These are phyloP conservation scores for Philereme vetulata DNA, from an alignment of 2,888 invertebrate species.

Conservation along the genomic window DNA sequence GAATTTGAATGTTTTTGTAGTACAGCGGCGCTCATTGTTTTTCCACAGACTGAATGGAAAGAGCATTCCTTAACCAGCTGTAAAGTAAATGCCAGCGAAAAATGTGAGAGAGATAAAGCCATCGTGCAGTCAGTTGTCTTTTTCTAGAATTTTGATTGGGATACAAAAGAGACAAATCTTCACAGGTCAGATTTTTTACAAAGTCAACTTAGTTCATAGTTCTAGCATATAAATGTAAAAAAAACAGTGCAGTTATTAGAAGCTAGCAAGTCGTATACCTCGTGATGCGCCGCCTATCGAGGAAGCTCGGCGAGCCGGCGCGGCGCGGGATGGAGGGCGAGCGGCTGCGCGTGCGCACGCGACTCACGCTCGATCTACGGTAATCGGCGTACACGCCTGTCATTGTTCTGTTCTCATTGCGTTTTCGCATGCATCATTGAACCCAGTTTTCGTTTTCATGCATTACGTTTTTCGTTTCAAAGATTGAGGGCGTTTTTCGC, in stretches of 20 bases:
- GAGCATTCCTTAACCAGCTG: no score
- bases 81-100: no score
- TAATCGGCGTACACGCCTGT: conserved; percentile 82
- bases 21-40: no score
- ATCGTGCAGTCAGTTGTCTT: no score
- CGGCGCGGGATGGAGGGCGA: conserved; percentile 96
- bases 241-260: conserved; percentile 7
- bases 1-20: no score
- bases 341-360: conserved; percentile 81
- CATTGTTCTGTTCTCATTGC: conserved; percentile 66
- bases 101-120: no score
- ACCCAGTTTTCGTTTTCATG: conserved; percentile 10
- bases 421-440: conserved; percentile 42
- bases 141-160: no score
- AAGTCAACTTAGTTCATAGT: no score
- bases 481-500: not conserved
- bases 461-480: conserved; percentile 24
- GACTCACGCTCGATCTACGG: conserved; percentile 73
- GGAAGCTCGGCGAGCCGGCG: conserved; percentile 96
- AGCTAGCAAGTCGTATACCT: conserved; percentile 87
- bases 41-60: no score
- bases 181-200: no score
- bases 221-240: no score
- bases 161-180: no score
- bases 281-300: conserved; percentile 96